phyloP scores from a whole-genome alignment of 2,888 invertebrate genomes.

The Agrilus biguttatus region DNA sequence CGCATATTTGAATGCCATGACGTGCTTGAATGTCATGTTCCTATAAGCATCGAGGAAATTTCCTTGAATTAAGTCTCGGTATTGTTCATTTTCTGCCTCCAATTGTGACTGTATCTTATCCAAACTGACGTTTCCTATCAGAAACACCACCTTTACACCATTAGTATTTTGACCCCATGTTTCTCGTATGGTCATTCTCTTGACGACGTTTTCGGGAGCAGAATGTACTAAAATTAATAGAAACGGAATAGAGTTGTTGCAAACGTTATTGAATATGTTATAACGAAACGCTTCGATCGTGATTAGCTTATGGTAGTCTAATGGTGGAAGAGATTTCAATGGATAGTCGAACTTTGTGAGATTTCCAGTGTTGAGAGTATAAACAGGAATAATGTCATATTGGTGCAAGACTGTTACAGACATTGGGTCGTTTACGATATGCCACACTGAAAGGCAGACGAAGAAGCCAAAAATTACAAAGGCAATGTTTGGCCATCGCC shows the following conservation, averaged over 20 bases:
- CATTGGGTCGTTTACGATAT: slow-evolving; percentile 12
- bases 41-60: slow-evolving; percentile 62
- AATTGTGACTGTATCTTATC: slow-evolving; percentile 24
- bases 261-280: slow-evolving; percentile 34
- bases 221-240: slow-evolving; percentile 53
- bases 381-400: slow-evolving; percentile 7
- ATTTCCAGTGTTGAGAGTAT: slow-evolving; percentile 15
- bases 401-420: slow-evolving; percentile 3
- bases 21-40: slow-evolving; percentile 75
- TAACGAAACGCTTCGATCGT: slow-evolving; percentile 49
- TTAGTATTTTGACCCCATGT: slow-evolving; percentile 55
- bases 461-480: slow-evolving; percentile 10
- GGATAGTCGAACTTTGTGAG: slow-evolving; percentile 13
- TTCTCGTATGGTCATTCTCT: slow-evolving; percentile 51
- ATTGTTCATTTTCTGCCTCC: slow-evolving; percentile 37
- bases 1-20: slow-evolving; percentile 69
- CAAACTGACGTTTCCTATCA: slow-evolving; percentile 43
- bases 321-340: slow-evolving; percentile 16
- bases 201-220: slow-evolving; percentile 47
- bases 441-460: slow-evolving; percentile 13
- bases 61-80: slow-evolving; percentile 62
- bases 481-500: slow-evolving; percentile 10
- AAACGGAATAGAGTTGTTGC: slow-evolving; percentile 22
- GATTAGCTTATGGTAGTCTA: slow-evolving; percentile 33
- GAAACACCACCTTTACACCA: slow-evolving; percentile 46